Base-by-base conservation (phyloP, 2,797 vertebrate genomes). In the Hipposideros larvatus region DNA sequence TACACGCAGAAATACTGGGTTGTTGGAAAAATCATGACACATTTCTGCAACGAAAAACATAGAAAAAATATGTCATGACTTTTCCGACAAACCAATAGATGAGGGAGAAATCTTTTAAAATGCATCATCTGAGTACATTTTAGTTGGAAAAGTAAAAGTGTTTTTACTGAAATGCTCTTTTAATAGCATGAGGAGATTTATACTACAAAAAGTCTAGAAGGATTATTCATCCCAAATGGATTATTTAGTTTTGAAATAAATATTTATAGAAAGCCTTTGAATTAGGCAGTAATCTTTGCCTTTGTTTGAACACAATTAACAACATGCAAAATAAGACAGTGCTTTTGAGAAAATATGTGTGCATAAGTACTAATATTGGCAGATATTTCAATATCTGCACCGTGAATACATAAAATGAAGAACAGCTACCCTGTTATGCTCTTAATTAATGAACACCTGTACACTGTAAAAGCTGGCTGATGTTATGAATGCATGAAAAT, bases 381-480 rank as follows among this genome's bases (percentile, higher is more conserved):
- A 95, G 91, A 65, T 88, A 73, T 97, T 96, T 91, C 43, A 61
- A 34, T 96, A 31, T 90, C 71, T 75, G 8, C 70, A 68, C 51
- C 78, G 75, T 89, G 68, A 94, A 63, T 48, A 88, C 22, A 86
- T 34, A 73, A 94, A 96, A 73, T 90, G 51, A 59, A 75, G 82
- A 59, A 37, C 19, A 51, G 93, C 59, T 93, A 73, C 82, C 66
- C 15, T 93, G 93, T 86, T 96, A 0, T 48, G 43, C 31, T 87
- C 66, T 95, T 96, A 95, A 87, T 96, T 95, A 97, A 92, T 90
- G 93, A 96, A 86, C 90, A 94, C 95, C 94, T 96, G 89, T 93
- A 85, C 66, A 68, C 86, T 96, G 57, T 70, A 87, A 79, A 96
- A 96, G 85, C 80, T 77, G 89, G n/a, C 19, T 94, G 84, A 82